A percentile compares a stretch with the other conserved stretches of the same genome.
Evolutionary conservation across 2,113 vertebrate species (phyloP).

Genomic region (Pelmatolapia mariae): DNA sequence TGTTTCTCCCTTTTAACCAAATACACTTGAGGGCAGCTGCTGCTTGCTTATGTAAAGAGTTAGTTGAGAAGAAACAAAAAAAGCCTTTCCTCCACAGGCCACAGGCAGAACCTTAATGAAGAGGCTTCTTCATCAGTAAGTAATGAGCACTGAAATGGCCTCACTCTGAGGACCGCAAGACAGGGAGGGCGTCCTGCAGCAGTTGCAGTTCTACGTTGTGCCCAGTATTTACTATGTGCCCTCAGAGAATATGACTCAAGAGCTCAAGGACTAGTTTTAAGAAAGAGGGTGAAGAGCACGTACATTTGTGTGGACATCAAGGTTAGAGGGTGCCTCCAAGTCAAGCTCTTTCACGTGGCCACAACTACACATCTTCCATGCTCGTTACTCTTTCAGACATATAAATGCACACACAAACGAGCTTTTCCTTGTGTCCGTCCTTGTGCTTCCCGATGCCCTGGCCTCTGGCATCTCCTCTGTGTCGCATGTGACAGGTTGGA

Average conservation of each 20-base stretch:
- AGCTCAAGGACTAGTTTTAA: constrained; percentile 44
- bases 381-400: constrained; percentile 26
- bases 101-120: constrained; percentile 63
- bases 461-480: constrained; percentile 61
- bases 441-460: constrained; percentile 48
- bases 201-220: constrained; percentile 31
- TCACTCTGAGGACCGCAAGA: constrained; percentile 21
- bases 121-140: constrained; percentile 48
- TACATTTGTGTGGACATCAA: constrained; percentile 12
- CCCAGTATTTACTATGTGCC: constrained; percentile 53
- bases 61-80: constrained; percentile 34
- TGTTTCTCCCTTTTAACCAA: constrained; percentile 36
- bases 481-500: constrained; percentile 62
- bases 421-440: constrained; percentile 46
- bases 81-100: constrained; percentile 43
- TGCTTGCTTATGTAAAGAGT: constrained; percentile 53
- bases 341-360: constrained; percentile 53
- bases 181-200: constrained; percentile 34
- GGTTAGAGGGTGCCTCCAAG: constrained; percentile 55
- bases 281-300: constrained; percentile 18
- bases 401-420: neutral
- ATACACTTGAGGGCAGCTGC: constrained; percentile 48
- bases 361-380: constrained; percentile 25
- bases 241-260: constrained; percentile 52
- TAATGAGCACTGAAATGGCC: constrained; percentile 61